Conservation (phyloP, 2,888 invertebrate genomes). For the Chorisops tibialis region DNA sequence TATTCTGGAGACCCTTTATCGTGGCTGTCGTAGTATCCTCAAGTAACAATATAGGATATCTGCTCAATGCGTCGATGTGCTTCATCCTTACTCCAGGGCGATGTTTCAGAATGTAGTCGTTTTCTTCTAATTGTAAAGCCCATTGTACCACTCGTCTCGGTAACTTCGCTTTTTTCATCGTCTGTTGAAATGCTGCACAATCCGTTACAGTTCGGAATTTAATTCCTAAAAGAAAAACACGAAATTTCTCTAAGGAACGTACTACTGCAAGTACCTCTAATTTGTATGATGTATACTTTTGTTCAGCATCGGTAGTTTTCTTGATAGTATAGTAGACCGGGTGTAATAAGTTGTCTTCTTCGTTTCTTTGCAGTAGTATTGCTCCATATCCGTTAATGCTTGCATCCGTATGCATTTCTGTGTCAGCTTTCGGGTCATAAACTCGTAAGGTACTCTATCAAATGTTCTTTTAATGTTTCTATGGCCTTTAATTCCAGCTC, state of each 20-base stretch:
- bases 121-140: slow-evolving; percentile 34
- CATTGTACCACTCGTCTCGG: slow-evolving; percentile 34
- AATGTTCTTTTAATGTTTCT: too few relatives aligned
- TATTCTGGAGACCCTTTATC: too few relatives aligned
- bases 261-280: slow-evolving; percentile 28
- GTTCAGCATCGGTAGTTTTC: slow-evolving; percentile 17
- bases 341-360: too few relatives aligned
- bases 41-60: too few relatives aligned
- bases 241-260: slow-evolving; percentile 11
- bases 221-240: slow-evolving; percentile 37
- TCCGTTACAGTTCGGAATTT: slow-evolving; percentile 33
- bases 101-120: slow-evolving; percentile 35
- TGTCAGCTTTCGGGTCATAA: too few relatives aligned
- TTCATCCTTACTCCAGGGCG: slow-evolving; percentile 34
- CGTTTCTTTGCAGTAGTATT: neutral
- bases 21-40: too few relatives aligned
- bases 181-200: slow-evolving; percentile 32
- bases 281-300: slow-evolving; percentile 24
- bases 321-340: slow-evolving; percentile 18
- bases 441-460: too few relatives aligned
- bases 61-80: slow-evolving; percentile 33
- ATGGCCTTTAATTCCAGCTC: too few relatives aligned
- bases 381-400: neutral
- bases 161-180: slow-evolving; percentile 32
- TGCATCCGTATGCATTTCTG: too few relatives aligned